Evolutionary conservation across 2,888 invertebrate genomes (phyloP), one percentile per base, ranked within the genome.

Genomic region (Campoletis raptor): DNA sequence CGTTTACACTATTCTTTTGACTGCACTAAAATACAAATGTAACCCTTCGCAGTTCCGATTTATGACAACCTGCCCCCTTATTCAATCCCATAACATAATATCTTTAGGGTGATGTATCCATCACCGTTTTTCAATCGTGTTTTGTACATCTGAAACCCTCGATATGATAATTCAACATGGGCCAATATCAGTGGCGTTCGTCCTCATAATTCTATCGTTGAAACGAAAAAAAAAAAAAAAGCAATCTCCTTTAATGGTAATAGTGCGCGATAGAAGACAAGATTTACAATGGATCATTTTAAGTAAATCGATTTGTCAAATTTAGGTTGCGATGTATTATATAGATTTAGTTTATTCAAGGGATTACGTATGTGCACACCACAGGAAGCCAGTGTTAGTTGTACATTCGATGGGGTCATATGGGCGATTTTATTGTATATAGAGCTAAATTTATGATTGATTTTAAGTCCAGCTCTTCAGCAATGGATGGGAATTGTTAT

Each of bases 21-120:
- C 76, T 42, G 64, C 74, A 64, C 45, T 18, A 36, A 85, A 85
- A 69, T 69, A 70, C 48, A 66, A 80, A 67, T 66, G 64, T 77
- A 88, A 83, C 87, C 88, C 88, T 88, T 88, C 86, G 70, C 64
- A 48, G 76, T 61, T 48, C 80, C 80, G 57, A 81, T 86, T 87
- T 87, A 86, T 83, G 81, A 86, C 82, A 82, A 85, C 85, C 86
- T 80, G 83, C 88, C 86, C 86, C 85, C 73, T 37, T 30, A 30
- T 30, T 64, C 81, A 77, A 61, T 61, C 30, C 42, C 57, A 40
- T 40, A 72, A 52, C 78, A 54, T 81, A 81, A 82, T 77, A 86
- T 86, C 83, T 87, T 85, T 73, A 85, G 64, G 74, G 79, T 70
- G 79, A 83, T 81, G 37, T 40, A 73, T 80, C 69, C 24, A 76